Conservation (phyloP, 2,113 vertebrate species). For the Ceyx margarethae region DNA sequence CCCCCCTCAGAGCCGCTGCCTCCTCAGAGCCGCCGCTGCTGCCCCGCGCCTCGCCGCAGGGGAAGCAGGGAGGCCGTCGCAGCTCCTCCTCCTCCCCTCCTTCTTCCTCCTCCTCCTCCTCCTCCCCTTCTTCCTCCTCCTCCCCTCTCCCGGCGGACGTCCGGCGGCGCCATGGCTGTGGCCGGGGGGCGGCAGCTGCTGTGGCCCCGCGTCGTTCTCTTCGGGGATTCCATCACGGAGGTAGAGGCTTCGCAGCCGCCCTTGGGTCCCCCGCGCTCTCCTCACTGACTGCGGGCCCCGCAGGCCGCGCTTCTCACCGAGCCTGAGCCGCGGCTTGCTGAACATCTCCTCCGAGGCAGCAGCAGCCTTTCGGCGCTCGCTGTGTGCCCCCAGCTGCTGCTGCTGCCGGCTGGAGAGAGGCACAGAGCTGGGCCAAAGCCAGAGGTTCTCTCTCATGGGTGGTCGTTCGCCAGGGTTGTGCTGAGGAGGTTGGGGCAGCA, state of each 20-base stretch:
- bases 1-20: too few species aligned
- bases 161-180: neutral
- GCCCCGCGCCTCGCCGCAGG: neutral
- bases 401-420: fast-evolving
- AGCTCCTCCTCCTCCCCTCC: neutral
- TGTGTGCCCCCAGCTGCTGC: neutral
- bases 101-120: neutral
- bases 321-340: fast-evolving
- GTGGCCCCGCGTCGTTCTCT: constrained; percentile 87
- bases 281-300: neutral
- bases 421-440: neutral
- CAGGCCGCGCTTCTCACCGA: too few species aligned
- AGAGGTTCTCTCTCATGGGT: neutral
- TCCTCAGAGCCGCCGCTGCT: neutral
- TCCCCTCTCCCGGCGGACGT: neutral
- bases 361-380: fast-evolving
- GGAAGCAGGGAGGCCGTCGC: neutral
- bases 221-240: constrained; percentile 96
- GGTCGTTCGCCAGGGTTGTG: fast-evolving
- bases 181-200: neutral
- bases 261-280: too few species aligned
- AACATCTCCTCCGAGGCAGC: neutral
- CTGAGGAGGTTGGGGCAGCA: neutral
- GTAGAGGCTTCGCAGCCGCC: constrained; percentile 53
- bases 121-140: too few species aligned